These are phyloP conservation scores for Hydrozoanthus tunicans DNA, from an alignment of 64 coral and sea anemone genomes.

Conservation along the genomic window DNA sequence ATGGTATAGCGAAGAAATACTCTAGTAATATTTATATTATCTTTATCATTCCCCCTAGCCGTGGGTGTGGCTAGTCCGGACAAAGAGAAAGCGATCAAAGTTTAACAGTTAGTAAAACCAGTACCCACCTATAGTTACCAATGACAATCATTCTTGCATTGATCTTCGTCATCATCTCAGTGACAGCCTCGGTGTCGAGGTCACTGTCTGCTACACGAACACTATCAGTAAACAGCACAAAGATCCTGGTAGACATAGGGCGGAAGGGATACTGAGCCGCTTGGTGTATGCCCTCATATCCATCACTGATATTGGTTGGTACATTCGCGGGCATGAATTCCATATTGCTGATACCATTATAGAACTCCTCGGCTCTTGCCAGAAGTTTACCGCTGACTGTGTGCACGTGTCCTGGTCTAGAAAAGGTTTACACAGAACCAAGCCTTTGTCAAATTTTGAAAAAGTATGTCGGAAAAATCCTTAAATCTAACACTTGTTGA, in stretches of 20 bases:
- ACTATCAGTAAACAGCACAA: conserved; percentile 75
- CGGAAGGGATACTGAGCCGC: conserved; percentile 71
- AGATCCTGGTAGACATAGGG: conserved; percentile 64
- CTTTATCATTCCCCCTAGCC: too few relatives aligned
- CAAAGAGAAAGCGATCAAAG: not conserved
- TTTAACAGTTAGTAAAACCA: not conserved
- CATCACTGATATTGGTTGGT: conserved; percentile 64
- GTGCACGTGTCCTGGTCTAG: conserved; percentile 62
- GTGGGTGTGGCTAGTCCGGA: too few relatives aligned
- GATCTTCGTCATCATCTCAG: conserved; percentile 60
- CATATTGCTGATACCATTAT: conserved; percentile 19
- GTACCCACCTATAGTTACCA: conserved; percentile 68
- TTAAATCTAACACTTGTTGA: too few relatives aligned
- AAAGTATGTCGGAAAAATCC: too few relatives aligned
- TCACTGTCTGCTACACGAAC: conserved; percentile 55
- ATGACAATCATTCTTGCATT: conserved; percentile 67
- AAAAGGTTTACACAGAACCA: not conserved
- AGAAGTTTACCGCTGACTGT: conserved; percentile 65
- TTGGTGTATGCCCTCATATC: conserved; percentile 62
- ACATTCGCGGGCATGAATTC: conserved; percentile 26
- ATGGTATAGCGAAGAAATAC: too few relatives aligned
- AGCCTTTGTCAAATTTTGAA: not conserved
- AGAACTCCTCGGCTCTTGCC: conserved; percentile 24
- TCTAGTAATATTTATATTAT: too few relatives aligned
- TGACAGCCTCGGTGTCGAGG: conserved; percentile 26